phyloP scores from a whole-genome alignment of 2,113 vertebrate species.

The Zosterops japonicus region DNA sequence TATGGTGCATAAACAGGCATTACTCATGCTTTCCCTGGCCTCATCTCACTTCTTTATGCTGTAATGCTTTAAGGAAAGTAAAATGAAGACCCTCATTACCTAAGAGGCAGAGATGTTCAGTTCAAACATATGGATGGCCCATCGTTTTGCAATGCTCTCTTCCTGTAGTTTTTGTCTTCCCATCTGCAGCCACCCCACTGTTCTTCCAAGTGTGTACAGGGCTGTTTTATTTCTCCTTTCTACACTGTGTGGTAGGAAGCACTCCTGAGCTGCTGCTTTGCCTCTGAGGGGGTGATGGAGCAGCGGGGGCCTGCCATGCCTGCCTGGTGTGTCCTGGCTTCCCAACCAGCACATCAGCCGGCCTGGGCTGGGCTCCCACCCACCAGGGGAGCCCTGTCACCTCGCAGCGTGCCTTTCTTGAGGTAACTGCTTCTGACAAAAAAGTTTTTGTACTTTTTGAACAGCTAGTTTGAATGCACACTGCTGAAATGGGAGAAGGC shows the following conservation, averaged over 20 bases:
- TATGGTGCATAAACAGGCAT: not conserved
- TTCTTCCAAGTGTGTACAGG: rapidly evolving
- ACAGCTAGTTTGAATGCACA: not conserved
- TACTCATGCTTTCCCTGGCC: not conserved
- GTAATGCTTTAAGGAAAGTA: not conserved
- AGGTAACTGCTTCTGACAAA: not conserved
- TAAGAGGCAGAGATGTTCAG: not conserved
- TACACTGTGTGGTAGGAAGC: not conserved
- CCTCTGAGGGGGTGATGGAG: rapidly evolving
- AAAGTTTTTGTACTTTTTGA: not conserved
- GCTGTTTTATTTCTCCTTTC: not conserved
- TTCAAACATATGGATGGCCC: not conserved
- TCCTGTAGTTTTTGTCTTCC: not conserved
- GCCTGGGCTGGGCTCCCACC: not conserved
- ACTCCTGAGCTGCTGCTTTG: not conserved
- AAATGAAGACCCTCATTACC: not conserved
- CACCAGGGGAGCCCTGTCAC: rapidly evolving
- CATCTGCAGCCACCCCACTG: not conserved
- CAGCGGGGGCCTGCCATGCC: not conserved
- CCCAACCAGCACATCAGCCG: rapidly evolving
- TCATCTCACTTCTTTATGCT: not conserved
- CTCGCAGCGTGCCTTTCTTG: not conserved
- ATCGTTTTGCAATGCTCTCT: not conserved
- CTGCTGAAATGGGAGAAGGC: not conserved
- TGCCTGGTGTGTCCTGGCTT: not conserved